A percentile compares a stretch with the other conserved stretches of the same genome.
Conservation (phyloP, 2,797 vertebrate genomes). For the Hoplostethus atlanticus region DNA sequence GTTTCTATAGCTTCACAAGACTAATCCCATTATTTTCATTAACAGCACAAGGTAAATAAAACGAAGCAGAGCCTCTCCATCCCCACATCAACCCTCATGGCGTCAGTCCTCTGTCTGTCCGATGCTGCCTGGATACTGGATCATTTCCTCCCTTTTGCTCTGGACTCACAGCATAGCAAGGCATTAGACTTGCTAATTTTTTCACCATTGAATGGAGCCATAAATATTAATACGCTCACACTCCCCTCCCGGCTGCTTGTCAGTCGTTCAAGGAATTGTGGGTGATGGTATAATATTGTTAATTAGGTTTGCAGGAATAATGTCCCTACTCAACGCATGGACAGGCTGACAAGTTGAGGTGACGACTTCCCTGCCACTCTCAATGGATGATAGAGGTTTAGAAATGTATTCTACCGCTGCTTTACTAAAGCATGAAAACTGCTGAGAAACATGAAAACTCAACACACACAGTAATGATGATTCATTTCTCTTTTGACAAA, state of each 20-base stretch:
- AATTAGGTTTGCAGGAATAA: conserved; percentile 72
- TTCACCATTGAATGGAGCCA: conserved; percentile 68
- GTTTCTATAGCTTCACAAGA: conserved; percentile 34
- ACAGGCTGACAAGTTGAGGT: conserved; percentile 61
- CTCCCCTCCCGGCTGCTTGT: conserved; percentile 61
- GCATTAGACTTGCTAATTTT: conserved; percentile 83
- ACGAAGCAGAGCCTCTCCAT: conserved; percentile 38
- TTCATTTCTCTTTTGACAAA: conserved; percentile 9
- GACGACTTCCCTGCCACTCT: conserved; percentile 47
- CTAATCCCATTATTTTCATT: conserved; percentile 21
- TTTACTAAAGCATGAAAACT: background rate
- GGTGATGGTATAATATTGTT: conserved; percentile 65
- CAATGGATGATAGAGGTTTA: conserved; percentile 24
- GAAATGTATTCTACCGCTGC: background rate
- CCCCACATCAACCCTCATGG: conserved; percentile 47
- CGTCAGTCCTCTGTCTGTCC: conserved; percentile 28
- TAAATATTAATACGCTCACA: conserved; percentile 79
- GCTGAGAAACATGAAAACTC: conserved; percentile 22
- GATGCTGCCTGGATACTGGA: conserved; percentile 55
- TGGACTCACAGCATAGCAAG: conserved; percentile 46
- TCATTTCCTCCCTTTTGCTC: conserved; percentile 50
- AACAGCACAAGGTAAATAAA: conserved; percentile 26
- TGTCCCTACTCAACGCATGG: conserved; percentile 50
- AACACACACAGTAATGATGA: background rate
- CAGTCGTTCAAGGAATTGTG: conserved; percentile 55